Base-by-base conservation (phyloP, 2,888 invertebrate species). In the Tipula helvola region DNA sequence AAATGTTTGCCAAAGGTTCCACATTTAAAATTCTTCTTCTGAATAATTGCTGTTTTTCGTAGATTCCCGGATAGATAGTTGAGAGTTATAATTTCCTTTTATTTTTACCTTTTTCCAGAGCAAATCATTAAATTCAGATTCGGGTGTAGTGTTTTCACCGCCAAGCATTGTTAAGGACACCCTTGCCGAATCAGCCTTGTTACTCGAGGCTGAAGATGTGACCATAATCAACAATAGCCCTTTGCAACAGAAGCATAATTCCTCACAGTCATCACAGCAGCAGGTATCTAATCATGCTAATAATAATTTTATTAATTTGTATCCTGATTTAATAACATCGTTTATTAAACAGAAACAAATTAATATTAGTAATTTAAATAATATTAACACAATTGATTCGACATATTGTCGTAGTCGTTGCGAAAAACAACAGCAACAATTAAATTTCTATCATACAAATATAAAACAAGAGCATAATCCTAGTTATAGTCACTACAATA, bases 131-230 rank as follows among this genome's bases (percentile, higher is more conserved):
- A 94, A 94, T 16, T 95, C 95, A 4, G 95, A 96, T 90, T 94
- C 94, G 47, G 96, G 96, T 42, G 88, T 89, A 57, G 92, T 96
- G 89, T 97, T 97, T 91, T 97, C 97, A 0, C 97, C 98, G 0
- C 96, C 97, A 0, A 96, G 96, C 28, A 96, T 98, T 88, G 94
- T 97, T 89, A 96, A 96, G 90, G 95, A 97, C 89, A 95, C 96
- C 5, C 93, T 97, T 87, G 90, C 90, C 87, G 92, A 91, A 88
- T 89, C 90, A 41, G 90, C 91, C 86, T 88, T 91, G 36, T 88
- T 91, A 8, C 89, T 90, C 41, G 89, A 89, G 71, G 87, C 89
- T 18, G 90, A 90, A 44, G 90, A 89, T 86, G 87, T 87, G 13
- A 36, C 87, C 5, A 83, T 86, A 18, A n/a, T 84, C n/a, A 12